A percentile compares a stretch with the other conserved stretches of the same genome.
Conservation (phyloP, 1,140 invertebrate genomes). For the Riptortus pedestris region DNA sequence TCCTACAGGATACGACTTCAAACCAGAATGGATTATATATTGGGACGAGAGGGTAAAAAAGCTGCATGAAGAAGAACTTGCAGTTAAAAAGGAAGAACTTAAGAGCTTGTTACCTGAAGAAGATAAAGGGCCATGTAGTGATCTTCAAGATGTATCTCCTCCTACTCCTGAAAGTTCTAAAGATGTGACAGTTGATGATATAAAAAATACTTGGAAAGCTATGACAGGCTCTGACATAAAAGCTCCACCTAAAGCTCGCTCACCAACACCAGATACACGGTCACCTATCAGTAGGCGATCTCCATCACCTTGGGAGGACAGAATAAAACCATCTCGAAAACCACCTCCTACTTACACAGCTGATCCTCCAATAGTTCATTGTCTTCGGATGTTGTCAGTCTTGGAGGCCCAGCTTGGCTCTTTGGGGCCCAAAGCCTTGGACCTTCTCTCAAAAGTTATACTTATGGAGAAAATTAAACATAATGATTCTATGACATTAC, state of each 20-base stretch:
- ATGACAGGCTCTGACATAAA: conserved; percentile 33
- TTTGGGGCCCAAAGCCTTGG: conserved; percentile 62
- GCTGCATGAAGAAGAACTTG: conserved; percentile 55
- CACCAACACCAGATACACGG: conserved; percentile 8
- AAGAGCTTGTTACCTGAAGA: conserved; percentile 39
- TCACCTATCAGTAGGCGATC: conserved; percentile 24
- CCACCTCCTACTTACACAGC: background rate
- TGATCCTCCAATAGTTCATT: conserved; percentile 45
- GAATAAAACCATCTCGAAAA: too few relatives aligned
- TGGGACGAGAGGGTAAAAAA: conserved; percentile 72
- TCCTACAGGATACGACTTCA: conserved; percentile 66
- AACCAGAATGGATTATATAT: conserved; percentile 73
- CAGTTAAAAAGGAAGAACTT: conserved; percentile 45
- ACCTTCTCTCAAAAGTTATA: conserved; percentile 58
- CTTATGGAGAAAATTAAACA: conserved; percentile 59
- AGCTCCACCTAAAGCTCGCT: conserved; percentile 16
- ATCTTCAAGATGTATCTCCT: conserved; percentile 26
- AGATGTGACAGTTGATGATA: conserved; percentile 33
- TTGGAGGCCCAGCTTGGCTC: conserved; percentile 70
- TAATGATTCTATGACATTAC: conserved; percentile 58
- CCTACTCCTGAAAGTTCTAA: conserved; percentile 25
- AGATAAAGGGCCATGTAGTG: conserved; percentile 8
- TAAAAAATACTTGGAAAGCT: conserved; percentile 34
- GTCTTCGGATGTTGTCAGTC: conserved; percentile 61
- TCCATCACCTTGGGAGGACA: conserved; percentile 30